A percentile compares a stretch with the other conserved stretches of the same genome.
Conservation (phyloP, 2,888 invertebrate genomes). For the Noctuana brunneofusca region DNA sequence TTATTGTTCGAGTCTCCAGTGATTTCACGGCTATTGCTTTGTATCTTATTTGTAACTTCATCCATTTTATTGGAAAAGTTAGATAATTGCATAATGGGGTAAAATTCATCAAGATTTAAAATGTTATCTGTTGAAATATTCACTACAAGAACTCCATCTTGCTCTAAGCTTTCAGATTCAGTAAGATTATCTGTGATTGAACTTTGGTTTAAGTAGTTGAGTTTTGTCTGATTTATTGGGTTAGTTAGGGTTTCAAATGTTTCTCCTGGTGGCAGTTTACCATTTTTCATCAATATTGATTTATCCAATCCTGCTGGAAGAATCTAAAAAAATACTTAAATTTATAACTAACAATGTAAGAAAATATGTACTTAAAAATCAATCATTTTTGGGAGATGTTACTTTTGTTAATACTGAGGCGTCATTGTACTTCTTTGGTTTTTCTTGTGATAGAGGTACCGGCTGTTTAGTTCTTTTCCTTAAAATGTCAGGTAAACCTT, state of each 20-base stretch:
- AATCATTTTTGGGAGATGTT: slow-evolving; percentile 28
- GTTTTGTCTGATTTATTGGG: slow-evolving; percentile 52
- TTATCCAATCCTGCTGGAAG: slow-evolving; percentile 72
- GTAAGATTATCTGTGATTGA: slow-evolving; percentile 67
- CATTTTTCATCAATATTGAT: slow-evolving; percentile 70
- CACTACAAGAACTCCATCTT: slow-evolving; percentile 77
- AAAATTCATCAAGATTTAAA: slow-evolving; percentile 73
- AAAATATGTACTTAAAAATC: background rate
- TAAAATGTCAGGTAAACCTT: slow-evolving; percentile 89
- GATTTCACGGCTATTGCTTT: slow-evolving; percentile 81
- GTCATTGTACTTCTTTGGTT: slow-evolving; percentile 78
- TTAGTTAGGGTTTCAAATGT: slow-evolving; percentile 54
- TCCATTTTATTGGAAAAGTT: slow-evolving; percentile 72
- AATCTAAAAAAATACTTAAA: slow-evolving; percentile 46
- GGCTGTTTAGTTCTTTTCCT: slow-evolving; percentile 88
- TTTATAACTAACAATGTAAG: slow-evolving; percentile 1
- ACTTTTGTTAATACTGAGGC: slow-evolving; percentile 73
- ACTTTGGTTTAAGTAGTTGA: slow-evolving; percentile 58
- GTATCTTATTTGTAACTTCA: slow-evolving; percentile 79
- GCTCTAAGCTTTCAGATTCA: slow-evolving; percentile 76
- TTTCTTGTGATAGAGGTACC: slow-evolving; percentile 69
- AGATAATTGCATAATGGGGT: slow-evolving; percentile 66
- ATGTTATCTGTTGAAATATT: slow-evolving; percentile 76
- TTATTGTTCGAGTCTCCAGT: slow-evolving; percentile 73
- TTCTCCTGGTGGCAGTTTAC: slow-evolving; percentile 68